Evolutionary conservation across 2,797 vertebrate species (phyloP).

Genomic region (Nyctibius grandis): DNA sequence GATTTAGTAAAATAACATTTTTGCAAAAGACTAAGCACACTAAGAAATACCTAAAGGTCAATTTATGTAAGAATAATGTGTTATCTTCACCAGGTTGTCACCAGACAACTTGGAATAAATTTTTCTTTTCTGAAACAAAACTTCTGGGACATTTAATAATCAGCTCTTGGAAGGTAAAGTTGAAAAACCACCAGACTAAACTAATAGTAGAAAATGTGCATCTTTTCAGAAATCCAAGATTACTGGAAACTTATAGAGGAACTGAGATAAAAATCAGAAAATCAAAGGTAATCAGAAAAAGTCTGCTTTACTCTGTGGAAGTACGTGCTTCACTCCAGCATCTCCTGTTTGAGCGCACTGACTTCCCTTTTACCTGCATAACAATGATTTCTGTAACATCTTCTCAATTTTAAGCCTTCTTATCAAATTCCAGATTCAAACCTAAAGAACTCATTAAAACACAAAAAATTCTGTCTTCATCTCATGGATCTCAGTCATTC

Average conservation of each 20-base stretch:
- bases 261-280: not conserved
- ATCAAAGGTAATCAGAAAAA: not conserved
- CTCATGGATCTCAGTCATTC: not conserved
- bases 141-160: not conserved
- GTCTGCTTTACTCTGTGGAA: not conserved
- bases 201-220: fast-evolving
- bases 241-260: not conserved
- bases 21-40: not conserved
- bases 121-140: not conserved
- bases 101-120: not conserved
- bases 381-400: not conserved
- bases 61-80: not conserved
- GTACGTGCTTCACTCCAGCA: not conserved
- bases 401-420: not conserved
- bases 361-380: not conserved
- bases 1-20: not conserved
- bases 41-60: not conserved
- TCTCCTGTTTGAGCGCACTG: not conserved
- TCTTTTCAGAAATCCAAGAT: not conserved
- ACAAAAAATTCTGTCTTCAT: not conserved
- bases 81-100: not conserved
- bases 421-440: not conserved
- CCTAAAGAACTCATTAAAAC: not conserved
- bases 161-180: not conserved
- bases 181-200: not conserved